phyloP scores from a whole-genome alignment of 2,113 vertebrate genomes.

The Pelmatolapia mariae region DNA sequence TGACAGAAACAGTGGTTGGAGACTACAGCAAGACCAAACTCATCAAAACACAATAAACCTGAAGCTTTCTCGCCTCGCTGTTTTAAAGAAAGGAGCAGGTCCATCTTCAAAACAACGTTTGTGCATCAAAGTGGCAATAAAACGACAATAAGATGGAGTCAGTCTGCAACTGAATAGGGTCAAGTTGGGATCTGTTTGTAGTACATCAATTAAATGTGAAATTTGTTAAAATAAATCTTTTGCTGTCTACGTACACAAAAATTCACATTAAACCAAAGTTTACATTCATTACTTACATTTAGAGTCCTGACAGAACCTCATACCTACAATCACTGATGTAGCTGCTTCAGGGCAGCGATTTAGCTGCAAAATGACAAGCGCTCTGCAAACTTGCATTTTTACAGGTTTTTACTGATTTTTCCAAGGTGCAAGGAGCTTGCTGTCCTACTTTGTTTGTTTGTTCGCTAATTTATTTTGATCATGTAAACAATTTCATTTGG shows the following conservation, averaged over 20 bases:
- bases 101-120: background rate
- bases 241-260: background rate
- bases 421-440: background rate
- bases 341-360: background rate
- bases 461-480: background rate
- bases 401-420: background rate
- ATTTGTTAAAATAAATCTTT: background rate
- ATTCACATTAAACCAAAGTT: background rate
- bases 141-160: background rate
- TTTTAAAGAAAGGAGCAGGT: background rate
- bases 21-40: background rate
- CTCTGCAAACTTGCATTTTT: background rate
- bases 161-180: background rate
- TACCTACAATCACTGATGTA: background rate
- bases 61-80: background rate
- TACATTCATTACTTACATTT: background rate
- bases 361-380: background rate
- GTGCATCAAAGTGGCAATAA: background rate
- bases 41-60: background rate
- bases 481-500: background rate
- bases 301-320: background rate
- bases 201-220: background rate
- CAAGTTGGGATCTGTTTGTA: background rate
- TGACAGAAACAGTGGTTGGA: background rate
- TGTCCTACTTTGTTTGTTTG: background rate